phyloP scores from a whole-genome alignment of 2,888 invertebrate genomes.

The Drosophila stalkeri region DNA sequence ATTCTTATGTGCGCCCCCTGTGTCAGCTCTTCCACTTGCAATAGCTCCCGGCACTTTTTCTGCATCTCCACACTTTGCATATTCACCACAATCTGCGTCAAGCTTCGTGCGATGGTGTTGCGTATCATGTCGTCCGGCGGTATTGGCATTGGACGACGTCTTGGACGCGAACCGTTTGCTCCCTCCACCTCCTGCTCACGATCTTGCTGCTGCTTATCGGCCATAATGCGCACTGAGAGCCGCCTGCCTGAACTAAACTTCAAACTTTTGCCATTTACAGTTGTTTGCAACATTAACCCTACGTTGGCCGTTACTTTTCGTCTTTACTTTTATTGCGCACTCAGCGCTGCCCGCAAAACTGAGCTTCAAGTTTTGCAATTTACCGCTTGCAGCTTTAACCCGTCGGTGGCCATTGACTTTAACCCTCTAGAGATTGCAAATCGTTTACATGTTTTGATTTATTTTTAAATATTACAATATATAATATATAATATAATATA shows the following conservation, averaged over 20 bases:
- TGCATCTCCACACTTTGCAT: slow-evolving; percentile 59
- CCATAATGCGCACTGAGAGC: slow-evolving; percentile 25
- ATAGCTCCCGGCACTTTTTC: slow-evolving; percentile 52
- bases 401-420: background rate
- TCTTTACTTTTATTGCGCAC: background rate
- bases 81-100: slow-evolving; percentile 68
- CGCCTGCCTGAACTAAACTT: background rate
- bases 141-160: slow-evolving; percentile 30
- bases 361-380: slow-evolving; percentile 3
- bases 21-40: slow-evolving; percentile 55
- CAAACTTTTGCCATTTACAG: slow-evolving; percentile 15
- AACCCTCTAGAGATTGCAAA: background rate
- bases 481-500: slow-evolving; percentile 77
- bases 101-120: slow-evolving; percentile 62
- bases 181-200: background rate
- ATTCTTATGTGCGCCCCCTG: slow-evolving; percentile 57
- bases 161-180: background rate
- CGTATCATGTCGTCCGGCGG: slow-evolving; percentile 61
- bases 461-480: slow-evolving; percentile 60
- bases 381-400: background rate
- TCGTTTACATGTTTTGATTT: slow-evolving; percentile 31
- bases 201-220: slow-evolving; percentile 11
- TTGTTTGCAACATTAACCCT: slow-evolving; percentile 17
- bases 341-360: background rate
- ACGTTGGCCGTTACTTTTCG: background rate